Evolutionary conservation across 2,888 invertebrate genomes (phyloP).

Genomic region (Machimus rusticus): DNA sequence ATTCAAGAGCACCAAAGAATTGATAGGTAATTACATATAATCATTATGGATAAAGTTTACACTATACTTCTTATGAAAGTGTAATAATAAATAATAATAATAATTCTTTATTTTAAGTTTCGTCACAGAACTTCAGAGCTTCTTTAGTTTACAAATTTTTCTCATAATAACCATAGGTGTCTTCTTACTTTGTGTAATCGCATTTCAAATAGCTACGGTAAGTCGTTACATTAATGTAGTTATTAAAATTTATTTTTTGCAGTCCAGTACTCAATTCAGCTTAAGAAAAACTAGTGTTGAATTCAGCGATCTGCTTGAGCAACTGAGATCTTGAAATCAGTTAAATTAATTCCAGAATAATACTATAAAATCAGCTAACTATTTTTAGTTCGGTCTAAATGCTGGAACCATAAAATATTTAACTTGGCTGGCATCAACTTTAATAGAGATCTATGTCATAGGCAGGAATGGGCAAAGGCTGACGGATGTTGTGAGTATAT

Average conservation of each 20-base stretch:
- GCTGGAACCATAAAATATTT: slow-evolving; percentile 22
- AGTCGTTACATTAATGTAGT: not conserved
- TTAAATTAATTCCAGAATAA: not conserved
- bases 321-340: too few species aligned
- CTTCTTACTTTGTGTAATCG: slow-evolving; percentile 40
- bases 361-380: not conserved
- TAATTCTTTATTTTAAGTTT: slow-evolving; percentile 15
- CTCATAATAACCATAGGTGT: slow-evolving; percentile 19
- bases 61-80: too few species aligned
- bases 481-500: slow-evolving; percentile 27
- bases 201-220: slow-evolving; percentile 43
- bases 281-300: too few species aligned
- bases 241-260: not conserved
- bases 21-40: not conserved
- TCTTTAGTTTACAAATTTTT: slow-evolving; percentile 32
- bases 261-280: too few species aligned
- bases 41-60: too few species aligned
- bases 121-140: slow-evolving; percentile 7
- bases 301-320: not conserved
- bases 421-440: slow-evolving; percentile 23
- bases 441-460: slow-evolving; percentile 26
- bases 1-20: not conserved
- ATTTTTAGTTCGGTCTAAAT: slow-evolving; percentile 35
- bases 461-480: slow-evolving; percentile 30
- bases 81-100: too few species aligned